A percentile compares a stretch with the other conserved stretches of the same genome.
These are phyloP conservation scores for Brienomyrus longianalis DNA, from an alignment of 2,113 vertebrate species.

Conservation along the genomic window DNA sequence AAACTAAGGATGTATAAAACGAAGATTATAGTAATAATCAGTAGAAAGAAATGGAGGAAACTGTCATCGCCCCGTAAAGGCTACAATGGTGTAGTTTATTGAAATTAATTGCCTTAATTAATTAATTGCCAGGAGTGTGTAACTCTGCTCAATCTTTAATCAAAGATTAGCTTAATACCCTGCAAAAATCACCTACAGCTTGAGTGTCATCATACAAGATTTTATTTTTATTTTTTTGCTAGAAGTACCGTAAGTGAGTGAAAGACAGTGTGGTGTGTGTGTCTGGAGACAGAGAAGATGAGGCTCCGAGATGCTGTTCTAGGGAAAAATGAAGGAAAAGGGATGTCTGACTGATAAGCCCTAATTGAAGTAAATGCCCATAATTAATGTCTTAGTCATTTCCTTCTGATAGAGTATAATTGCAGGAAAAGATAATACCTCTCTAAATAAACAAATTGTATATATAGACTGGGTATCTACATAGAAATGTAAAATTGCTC, in stretches of 20 bases:
- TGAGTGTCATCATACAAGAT: background rate
- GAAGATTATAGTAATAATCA: background rate
- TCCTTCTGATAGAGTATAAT: conserved; percentile 14
- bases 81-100: background rate
- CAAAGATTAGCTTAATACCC: background rate
- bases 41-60: background rate
- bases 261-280: background rate
- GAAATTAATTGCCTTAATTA: background rate
- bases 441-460: background rate
- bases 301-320: background rate
- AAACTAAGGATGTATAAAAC: background rate
- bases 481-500: background rate
- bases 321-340: background rate
- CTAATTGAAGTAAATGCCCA: conserved; percentile 27
- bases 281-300: background rate
- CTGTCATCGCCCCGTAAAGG: background rate
- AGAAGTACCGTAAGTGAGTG: background rate
- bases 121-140: background rate
- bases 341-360: conserved; percentile 13
- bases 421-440: background rate
- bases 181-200: background rate
- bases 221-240: background rate
- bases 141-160: background rate
- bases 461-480: background rate
- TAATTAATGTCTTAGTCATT: conserved; percentile 28